Evolutionary conservation across 2,888 invertebrate genomes (phyloP).

Genomic region (Heterodera filipjevi): DNA sequence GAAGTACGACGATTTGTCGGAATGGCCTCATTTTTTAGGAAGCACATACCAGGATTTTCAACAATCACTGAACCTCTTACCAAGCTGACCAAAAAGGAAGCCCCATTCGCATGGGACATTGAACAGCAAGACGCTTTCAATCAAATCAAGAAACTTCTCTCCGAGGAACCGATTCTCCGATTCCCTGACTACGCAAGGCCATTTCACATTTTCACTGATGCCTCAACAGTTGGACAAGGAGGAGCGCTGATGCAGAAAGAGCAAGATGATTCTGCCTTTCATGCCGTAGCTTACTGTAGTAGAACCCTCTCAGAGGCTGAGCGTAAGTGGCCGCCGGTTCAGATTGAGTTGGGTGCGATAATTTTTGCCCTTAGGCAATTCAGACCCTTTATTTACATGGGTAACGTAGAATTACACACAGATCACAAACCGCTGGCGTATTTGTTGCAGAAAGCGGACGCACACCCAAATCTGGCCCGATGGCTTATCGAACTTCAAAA

Average conservation of each 20-base stretch:
- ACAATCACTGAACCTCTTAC: constrained; percentile 39
- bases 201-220: constrained; percentile 37
- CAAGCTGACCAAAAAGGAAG: constrained; percentile 34
- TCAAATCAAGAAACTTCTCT: constrained; percentile 25
- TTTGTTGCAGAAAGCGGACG: constrained; percentile 30
- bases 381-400: constrained; percentile 4
- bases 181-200: constrained; percentile 30
- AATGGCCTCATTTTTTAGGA: constrained; percentile 40
- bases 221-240: constrained; percentile 22
- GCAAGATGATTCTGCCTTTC: constrained; percentile 13
- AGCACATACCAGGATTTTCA: constrained; percentile 39
- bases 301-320: not conserved
- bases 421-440: constrained; percentile 7
- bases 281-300: constrained; percentile 32
- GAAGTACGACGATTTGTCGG: constrained; percentile 45
- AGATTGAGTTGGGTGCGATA: no score
- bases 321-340: not conserved
- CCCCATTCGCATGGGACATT: constrained; percentile 42
- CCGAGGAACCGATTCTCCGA: constrained; percentile 24
- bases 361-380: no score
- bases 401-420: no score
- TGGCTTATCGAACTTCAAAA: constrained; percentile 27
- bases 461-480: constrained; percentile 23
- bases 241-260: constrained; percentile 34
- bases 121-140: constrained; percentile 41